phyloP scores from a whole-genome alignment of 2,888 invertebrate genomes.

The Pteria penguin region DNA sequence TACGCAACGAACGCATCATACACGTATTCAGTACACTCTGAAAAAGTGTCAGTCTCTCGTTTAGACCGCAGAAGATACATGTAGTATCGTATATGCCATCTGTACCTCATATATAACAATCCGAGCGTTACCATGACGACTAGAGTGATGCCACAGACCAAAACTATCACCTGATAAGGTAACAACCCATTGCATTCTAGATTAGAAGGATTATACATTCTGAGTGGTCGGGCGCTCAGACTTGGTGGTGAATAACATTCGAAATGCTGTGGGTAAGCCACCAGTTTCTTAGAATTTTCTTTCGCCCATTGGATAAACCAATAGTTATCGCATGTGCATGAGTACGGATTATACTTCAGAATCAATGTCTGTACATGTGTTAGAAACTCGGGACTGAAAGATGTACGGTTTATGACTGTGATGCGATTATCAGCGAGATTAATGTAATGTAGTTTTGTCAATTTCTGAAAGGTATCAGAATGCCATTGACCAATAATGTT shows the following conservation, averaged over 20 bases:
- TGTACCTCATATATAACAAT: slow-evolving; percentile 81
- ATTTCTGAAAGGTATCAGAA: not conserved
- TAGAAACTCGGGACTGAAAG: slow-evolving; percentile 19
- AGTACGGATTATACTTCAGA: slow-evolving; percentile 83
- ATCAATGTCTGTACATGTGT: slow-evolving; percentile 79
- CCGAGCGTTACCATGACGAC: slow-evolving; percentile 45
- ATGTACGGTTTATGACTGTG: slow-evolving; percentile 19
- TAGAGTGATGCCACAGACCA: slow-evolving; percentile 22
- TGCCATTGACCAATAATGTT: slow-evolving; percentile 4
- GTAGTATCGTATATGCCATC: slow-evolving; percentile 83
- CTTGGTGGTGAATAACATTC: slow-evolving; percentile 11
- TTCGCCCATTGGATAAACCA: slow-evolving; percentile 52
- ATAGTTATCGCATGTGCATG: slow-evolving; percentile 83
- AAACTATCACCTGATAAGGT: slow-evolving; percentile 21
- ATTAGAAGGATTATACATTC: slow-evolving; percentile 15
- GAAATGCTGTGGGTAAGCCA: slow-evolving; percentile 1
- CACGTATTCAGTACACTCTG: slow-evolving; percentile 64
- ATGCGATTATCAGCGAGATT: slow-evolving; percentile 2
- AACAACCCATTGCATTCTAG: slow-evolving; percentile 10
- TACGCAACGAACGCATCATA: slow-evolving; percentile 88
- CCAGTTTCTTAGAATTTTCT: not conserved
- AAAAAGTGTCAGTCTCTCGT: not conserved
- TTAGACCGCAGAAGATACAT: slow-evolving; percentile 64
- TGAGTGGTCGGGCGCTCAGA: not conserved
- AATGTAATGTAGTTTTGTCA: not conserved